Conservation (phyloP, 2,888 invertebrate genomes). For the Dasypogon diadema region DNA sequence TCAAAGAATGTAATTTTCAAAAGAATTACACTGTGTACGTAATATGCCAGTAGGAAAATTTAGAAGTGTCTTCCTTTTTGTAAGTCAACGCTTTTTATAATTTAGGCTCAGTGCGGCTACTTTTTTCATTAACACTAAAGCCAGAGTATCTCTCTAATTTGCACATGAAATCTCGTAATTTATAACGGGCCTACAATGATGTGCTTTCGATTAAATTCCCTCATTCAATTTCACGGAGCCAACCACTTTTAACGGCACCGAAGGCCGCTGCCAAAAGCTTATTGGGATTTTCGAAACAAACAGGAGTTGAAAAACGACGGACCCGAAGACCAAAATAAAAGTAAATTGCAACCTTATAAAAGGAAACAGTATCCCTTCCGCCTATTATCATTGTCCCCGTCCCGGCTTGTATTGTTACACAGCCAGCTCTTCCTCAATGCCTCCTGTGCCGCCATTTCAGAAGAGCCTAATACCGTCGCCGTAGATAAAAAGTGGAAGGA, state of each 20-base stretch:
- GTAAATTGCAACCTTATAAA: constrained; percentile 46
- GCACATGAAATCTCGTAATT: neutral
- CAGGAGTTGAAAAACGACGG: neutral
- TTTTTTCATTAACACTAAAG: too few relatives aligned
- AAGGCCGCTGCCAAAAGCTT: constrained; percentile 12
- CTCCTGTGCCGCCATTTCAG: constrained; percentile 27
- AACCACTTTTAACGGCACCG: constrained; percentile 7
- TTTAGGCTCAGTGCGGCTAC: too few relatives aligned
- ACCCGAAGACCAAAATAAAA: constrained; percentile 29
- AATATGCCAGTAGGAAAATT: too few relatives aligned
- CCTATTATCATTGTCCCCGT: constrained; percentile 34
- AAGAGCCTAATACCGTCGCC: constrained; percentile 25
- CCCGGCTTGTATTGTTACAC: constrained; percentile 40
- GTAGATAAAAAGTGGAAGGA: constrained; percentile 43
- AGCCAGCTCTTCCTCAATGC: constrained; percentile 24
- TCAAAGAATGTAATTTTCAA: too few relatives aligned
- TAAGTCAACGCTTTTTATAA: too few relatives aligned
- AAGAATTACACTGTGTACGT: too few relatives aligned
- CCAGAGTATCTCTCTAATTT: neutral
- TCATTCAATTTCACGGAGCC: constrained; percentile 36
- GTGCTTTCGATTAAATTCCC: constrained; percentile 31
- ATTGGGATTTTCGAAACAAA: constrained; percentile 23
- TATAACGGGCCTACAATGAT: constrained; percentile 11
- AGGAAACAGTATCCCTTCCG: constrained; percentile 39
- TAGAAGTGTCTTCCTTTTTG: too few relatives aligned